Percentiles rank a stretch among this genome's conserved stretches.
phyloP scores from a whole-genome alignment of 2,888 invertebrate genomes.

The Isoperla grammatica region DNA sequence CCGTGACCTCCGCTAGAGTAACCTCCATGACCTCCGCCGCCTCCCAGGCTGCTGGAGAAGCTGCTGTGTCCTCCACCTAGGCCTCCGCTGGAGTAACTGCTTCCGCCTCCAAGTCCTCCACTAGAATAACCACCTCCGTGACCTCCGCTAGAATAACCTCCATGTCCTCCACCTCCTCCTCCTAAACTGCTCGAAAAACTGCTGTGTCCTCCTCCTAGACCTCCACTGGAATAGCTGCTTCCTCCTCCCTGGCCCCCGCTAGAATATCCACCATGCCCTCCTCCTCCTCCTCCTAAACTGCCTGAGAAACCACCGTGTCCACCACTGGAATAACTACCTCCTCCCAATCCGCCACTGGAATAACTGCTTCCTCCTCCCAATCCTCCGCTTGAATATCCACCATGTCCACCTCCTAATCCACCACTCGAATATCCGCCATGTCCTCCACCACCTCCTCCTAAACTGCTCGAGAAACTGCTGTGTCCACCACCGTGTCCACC shows the following conservation, averaged over 20 bases:
- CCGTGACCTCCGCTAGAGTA: background rate
- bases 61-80: background rate
- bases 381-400: conserved; percentile 15
- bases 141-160: background rate
- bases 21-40: background rate
- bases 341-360: conserved; percentile 6
- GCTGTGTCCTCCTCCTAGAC: background rate
- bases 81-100: conserved; percentile 9
- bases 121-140: conserved; percentile 17
- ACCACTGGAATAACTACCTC: too few relatives aligned
- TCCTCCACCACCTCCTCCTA: too few relatives aligned
- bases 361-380: conserved; percentile 12
- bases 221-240: conserved; percentile 3
- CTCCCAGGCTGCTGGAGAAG: background rate
- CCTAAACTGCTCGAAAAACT: too few relatives aligned
- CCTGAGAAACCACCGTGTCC: background rate
- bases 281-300: background rate
- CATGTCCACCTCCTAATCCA: conserved; percentile 6
- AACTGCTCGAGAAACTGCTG: background rate
- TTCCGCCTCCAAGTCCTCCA: conserved; percentile 10
- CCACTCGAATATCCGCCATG: background rate
- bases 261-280: background rate
- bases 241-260: conserved; percentile 11
- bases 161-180: too few relatives aligned
- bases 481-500: background rate